phyloP scores from a whole-genome alignment of 2,113 vertebrate species.

The Rhea pennata region DNA sequence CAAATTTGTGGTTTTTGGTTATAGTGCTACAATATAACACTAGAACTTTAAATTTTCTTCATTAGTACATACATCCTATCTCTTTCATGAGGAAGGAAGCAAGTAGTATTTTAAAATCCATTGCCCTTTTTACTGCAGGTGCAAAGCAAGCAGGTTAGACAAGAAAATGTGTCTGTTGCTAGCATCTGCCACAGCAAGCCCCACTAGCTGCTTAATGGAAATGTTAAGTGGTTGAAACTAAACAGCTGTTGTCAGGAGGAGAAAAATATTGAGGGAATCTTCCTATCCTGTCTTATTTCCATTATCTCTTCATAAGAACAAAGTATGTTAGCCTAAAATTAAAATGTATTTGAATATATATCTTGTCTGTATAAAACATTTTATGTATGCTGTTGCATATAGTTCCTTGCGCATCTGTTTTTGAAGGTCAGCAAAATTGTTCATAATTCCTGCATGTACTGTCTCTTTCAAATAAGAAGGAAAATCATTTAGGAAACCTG shows the following conservation, averaged over 20 bases:
- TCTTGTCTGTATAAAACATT: not conserved
- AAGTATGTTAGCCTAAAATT: not conserved
- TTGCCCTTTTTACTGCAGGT: not conserved
- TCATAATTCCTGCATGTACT: not conserved
- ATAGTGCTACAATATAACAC: not conserved
- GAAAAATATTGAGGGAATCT: not conserved
- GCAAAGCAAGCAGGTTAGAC: not conserved
- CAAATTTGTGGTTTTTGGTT: not conserved
- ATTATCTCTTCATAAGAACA: not conserved
- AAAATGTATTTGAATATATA: accelerated
- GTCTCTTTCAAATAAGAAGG: not conserved
- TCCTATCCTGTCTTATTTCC: not conserved
- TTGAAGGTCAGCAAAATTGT: not conserved
- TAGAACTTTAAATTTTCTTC: not conserved
- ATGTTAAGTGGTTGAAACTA: not conserved
- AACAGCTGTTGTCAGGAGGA: conserved; percentile 8
- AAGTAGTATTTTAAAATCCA: not conserved
- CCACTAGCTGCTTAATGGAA: not conserved
- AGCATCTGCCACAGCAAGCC: not conserved
- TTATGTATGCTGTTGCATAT: accelerated
- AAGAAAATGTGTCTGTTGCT: not conserved
- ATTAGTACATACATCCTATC: not conserved
- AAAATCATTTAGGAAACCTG: not conserved
- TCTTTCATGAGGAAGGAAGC: not conserved
- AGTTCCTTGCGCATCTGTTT: accelerated